Evolutionary conservation across 1,140 invertebrate genomes (phyloP), one percentile per base, ranked within the genome.

Genomic region (Anoplolepis gracilipes): DNA sequence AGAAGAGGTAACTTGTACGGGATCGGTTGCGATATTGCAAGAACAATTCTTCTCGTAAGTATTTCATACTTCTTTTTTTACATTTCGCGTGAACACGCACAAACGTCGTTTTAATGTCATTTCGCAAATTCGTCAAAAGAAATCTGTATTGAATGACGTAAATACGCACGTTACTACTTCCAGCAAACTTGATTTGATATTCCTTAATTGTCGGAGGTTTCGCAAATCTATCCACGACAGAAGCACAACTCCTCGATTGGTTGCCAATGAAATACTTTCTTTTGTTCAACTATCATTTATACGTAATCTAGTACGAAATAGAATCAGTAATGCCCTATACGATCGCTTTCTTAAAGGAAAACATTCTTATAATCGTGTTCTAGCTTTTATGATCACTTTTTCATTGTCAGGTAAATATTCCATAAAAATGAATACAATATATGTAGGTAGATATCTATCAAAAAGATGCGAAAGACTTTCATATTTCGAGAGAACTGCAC

Each of bases 161-260:
- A 84, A 82, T 61, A 82, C 84, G 73, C 77, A 82, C 62, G 86
- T 91, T 88, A 91, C 87, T 79, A 89, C 91, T 92, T 90, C 86
- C 73, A 91, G 84, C 89, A 92, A 92, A 86, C 73, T 82, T 88
- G 91, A 90, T 90, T 91, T 86, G 64, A 89, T 75, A 90, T 91
- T 92, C 85, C 87, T 93, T 87, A 61, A 91, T 92, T 90, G 90
- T 90, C 93, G 91, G 89, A 85, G 85, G 84, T 92, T 90, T 92
- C 87, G 92, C 85, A 92, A 93, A 93, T 92, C 90, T 88, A 87
- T 82, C 87, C 73, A 91, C 87, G 88, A 85, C 46, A 76, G 46
- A 28, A 88, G 69, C 72, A 28, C 33, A 75, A 79, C 65, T 85
- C 76, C 55, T 25, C 39, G 61, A 81, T 81, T 55, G 13, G 8